Evolutionary conservation across 1,140 invertebrate genomes (phyloP), one percentile per base, ranked within the genome.

Genomic region (Physella acuta): DNA sequence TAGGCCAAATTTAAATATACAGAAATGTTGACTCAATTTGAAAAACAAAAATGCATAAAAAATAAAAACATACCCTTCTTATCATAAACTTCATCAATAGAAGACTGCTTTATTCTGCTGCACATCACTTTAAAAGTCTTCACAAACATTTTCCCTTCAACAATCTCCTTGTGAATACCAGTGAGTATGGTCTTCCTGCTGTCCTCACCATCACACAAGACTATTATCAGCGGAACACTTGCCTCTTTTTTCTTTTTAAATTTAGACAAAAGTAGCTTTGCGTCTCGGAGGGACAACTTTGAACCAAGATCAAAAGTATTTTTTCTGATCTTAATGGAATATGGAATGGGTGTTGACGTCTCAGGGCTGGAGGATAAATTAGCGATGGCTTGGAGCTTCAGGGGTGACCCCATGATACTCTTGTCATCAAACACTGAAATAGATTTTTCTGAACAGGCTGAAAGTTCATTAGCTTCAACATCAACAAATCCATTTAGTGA

Each of bases 121-220:
- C 17, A 30, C 1, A 34, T 58, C 30, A 58, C 56, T 34, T 33
- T 58, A 34, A 58, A 33, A 34, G 56, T 58, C 36, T 30, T 58
- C 20, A 58, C 0, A 20, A 58, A 5, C 36, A 17, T 58, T 34
- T 20, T 24, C 20, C 24, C 56, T n/a, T 2, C 24, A n/a, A 8
- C 31, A 58, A 5, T 31, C 31, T 58, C 20, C 8, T 34, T 34
- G 0, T 33, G 56, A 36, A 8, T 26, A 44, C 59, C 59, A 26
- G 39, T 16, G 16, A 61, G 26, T 24, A 61, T 26, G 1, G 59
- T 61, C 37, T 28, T 61, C 17, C 39, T 36, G 28, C 26, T 24
- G 28, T 61, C 59, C 28, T 61, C 37, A 8, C 59, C 59, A 61
- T 61, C 36, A 44, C 59, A 61, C 8, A 61, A 39, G 16, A n/a